These are phyloP conservation scores for Steinernema khuongi DNA, from an alignment of 1,140 invertebrate species.

Conservation along the genomic window DNA sequence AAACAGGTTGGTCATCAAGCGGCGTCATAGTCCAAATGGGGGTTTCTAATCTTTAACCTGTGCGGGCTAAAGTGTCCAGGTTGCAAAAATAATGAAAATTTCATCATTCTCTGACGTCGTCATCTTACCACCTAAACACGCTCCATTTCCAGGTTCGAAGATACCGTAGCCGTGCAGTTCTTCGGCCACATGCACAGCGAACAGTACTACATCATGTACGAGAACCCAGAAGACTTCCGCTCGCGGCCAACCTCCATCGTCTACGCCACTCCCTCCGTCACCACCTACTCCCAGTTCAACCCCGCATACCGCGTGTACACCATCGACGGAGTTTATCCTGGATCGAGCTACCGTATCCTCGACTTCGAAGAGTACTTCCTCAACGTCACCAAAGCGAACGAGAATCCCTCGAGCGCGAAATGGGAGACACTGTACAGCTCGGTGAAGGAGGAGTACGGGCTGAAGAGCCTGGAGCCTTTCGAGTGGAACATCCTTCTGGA, in stretches of 20 bases:
- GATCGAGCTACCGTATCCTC: constrained; percentile 41
- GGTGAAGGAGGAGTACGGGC: constrained; percentile 28
- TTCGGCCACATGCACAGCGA: constrained; percentile 91
- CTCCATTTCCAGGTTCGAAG: constrained; percentile 68
- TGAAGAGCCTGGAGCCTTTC: constrained; percentile 19
- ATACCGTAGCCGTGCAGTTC: constrained; percentile 82
- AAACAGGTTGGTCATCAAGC: constrained; percentile 32
- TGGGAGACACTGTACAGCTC: constrained; percentile 35
- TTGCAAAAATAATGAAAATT: constrained; percentile 11
- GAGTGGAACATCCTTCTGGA: constrained; percentile 31
- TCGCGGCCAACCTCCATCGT: constrained; percentile 43
- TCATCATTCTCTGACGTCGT: not conserved
- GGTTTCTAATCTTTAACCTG: not conserved
- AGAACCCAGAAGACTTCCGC: constrained; percentile 40
- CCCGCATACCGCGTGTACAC: constrained; percentile 92
- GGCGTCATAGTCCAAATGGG: not conserved
- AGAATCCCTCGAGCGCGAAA: constrained; percentile 20
- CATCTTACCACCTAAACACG: not conserved
- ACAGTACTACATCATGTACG: constrained; percentile 72
- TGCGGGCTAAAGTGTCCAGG: not conserved
- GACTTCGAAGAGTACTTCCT: constrained; percentile 47
- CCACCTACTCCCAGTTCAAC: constrained; percentile 70
- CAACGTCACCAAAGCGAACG: constrained; percentile 44
- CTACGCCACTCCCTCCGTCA: constrained; percentile 42
- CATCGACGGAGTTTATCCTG: constrained; percentile 70